Conservation (phyloP, 2,113 vertebrate genomes). For the Gymnarchus niloticus region DNA sequence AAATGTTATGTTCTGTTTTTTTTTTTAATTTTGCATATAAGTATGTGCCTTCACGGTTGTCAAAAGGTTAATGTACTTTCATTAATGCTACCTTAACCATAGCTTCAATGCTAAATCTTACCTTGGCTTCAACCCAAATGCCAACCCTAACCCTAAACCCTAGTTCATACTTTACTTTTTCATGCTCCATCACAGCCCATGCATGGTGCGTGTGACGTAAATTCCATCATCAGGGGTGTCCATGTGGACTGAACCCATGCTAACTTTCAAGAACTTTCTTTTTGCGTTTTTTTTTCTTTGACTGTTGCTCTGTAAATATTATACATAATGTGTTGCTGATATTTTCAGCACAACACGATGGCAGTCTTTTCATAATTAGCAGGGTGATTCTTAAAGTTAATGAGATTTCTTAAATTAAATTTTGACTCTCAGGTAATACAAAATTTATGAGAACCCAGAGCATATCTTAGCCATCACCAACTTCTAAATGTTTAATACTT, state of each 20-base stretch:
- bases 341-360: too few relatives aligned
- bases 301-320: neutral
- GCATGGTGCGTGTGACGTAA: too few relatives aligned
- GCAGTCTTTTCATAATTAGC: slow-evolving; percentile 49
- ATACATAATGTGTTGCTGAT: neutral
- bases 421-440: slow-evolving; percentile 53
- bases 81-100: too few relatives aligned
- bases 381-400: slow-evolving; percentile 63
- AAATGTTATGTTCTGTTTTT: neutral
- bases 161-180: too few relatives aligned
- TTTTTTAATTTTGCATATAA: neutral
- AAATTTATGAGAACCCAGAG: slow-evolving; percentile 17
- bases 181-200: too few relatives aligned
- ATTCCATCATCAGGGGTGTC: too few relatives aligned
- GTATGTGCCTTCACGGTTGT: neutral
- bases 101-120: too few relatives aligned
- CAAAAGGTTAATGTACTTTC: neutral
- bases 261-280: too few relatives aligned
- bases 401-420: slow-evolving; percentile 64
- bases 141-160: too few relatives aligned
- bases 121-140: too few relatives aligned
- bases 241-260: too few relatives aligned
- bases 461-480: slow-evolving; percentile 35
- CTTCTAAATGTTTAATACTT: slow-evolving; percentile 41
- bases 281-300: too few relatives aligned